Evolutionary conservation across 2,888 invertebrate genomes (phyloP).

Genomic region (Lasioglossum figueresi): DNA sequence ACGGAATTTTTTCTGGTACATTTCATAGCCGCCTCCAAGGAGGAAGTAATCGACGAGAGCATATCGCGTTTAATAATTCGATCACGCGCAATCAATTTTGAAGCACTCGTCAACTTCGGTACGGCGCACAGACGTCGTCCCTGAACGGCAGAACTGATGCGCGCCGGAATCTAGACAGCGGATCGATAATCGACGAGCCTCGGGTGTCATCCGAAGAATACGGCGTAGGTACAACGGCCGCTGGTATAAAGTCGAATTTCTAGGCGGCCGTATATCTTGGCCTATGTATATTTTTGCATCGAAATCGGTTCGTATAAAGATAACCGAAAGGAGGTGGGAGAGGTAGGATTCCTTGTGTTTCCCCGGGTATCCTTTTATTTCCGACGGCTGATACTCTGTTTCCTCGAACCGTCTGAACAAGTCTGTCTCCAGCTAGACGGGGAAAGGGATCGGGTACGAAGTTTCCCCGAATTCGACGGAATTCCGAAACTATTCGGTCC

Average conservation of each 20-base stretch:
- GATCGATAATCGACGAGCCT: slow-evolving; percentile 54
- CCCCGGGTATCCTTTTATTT: neutral
- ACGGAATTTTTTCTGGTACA: too few species aligned
- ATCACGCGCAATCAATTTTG: neutral
- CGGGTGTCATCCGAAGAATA: slow-evolving; percentile 50
- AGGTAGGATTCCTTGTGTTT: neutral
- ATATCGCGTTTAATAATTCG: too few species aligned
- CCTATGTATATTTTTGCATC: slow-evolving; percentile 43
- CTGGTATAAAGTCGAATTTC: slow-evolving; percentile 21
- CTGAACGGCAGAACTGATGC: neutral
- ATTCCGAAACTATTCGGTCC: neutral
- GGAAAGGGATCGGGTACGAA: neutral
- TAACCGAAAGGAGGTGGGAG: neutral
- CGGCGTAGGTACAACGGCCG: slow-evolving; percentile 21
- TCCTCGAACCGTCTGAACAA: neutral
- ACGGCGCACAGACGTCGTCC: neutral
- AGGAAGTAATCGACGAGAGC: too few species aligned
- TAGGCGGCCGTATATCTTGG: slow-evolving; percentile 13
- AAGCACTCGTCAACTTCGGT: neutral
- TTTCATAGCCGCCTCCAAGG: too few species aligned
- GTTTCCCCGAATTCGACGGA: neutral
- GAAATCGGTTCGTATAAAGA: slow-evolving; percentile 28
- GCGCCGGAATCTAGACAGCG: slow-evolving; percentile 6
- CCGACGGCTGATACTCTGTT: neutral
- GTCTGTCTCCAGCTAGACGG: neutral